Conservation (phyloP, 1,140 invertebrate species). For the Drosophila melanica region DNA sequence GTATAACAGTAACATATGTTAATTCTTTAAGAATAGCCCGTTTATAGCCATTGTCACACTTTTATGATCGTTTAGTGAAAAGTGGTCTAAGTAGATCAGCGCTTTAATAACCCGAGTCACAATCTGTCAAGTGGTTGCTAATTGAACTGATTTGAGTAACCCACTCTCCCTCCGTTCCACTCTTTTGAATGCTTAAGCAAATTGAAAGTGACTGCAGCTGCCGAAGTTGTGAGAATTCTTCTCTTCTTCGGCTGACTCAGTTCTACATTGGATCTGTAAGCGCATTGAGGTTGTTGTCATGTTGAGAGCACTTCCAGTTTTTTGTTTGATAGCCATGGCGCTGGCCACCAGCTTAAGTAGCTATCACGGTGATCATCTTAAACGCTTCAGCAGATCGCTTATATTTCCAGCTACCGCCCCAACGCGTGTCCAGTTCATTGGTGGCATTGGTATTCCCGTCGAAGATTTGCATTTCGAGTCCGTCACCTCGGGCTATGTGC, state of each 20-base stretch:
- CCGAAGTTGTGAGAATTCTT: conserved; percentile 52
- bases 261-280: conserved; percentile 38
- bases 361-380: conserved; percentile 22
- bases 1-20: conserved; percentile 6
- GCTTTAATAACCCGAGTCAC: conserved; percentile 16
- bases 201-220: conserved; percentile 55
- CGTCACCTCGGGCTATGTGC: conserved; percentile 79
- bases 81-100: conserved; percentile 46
- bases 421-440: conserved; percentile 80
- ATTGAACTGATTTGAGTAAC: conserved; percentile 59
- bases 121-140: conserved; percentile 46
- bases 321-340: background rate
- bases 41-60: conserved; percentile 9
- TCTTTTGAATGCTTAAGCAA: conserved; percentile 25
- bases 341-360: conserved; percentile 2
- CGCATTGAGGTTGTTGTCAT: conserved; percentile 23
- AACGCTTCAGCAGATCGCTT: conserved; percentile 68
- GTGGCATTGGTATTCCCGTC: conserved; percentile 80
- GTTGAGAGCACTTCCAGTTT: conserved; percentile 17
- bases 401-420: conserved; percentile 76
- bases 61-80: conserved; percentile 39
- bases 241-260: conserved; percentile 16
- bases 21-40: conserved; percentile 19
- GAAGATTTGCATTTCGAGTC: conserved; percentile 76
- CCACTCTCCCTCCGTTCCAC: background rate